Percentiles rank a stretch among this genome's conserved stretches.
Evolutionary conservation across 2,888 invertebrate species (phyloP).

Genomic region (Rhamnusium bicolor): DNA sequence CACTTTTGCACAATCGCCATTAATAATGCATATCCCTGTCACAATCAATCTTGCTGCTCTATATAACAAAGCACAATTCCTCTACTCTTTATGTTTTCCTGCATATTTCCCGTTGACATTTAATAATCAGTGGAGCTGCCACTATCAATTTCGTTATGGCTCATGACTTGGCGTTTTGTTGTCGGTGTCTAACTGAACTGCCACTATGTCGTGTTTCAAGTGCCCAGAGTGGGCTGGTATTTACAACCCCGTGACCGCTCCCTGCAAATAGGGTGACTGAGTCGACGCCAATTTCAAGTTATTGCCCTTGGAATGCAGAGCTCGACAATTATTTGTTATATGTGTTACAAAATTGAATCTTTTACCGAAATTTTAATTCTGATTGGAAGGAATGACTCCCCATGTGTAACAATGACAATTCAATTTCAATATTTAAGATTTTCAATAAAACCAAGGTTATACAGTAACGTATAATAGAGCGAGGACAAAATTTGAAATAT

Average conservation of each 20-base stretch:
- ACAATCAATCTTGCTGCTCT: slow-evolving; percentile 35
- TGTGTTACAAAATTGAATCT: background rate
- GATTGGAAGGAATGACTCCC: background rate
- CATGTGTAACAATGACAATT: no score
- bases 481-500: no score
- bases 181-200: slow-evolving; percentile 30
- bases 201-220: slow-evolving; percentile 33
- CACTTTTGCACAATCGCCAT: slow-evolving; percentile 23
- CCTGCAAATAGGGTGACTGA: slow-evolving; percentile 33
- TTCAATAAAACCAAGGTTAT: no score
- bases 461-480: no score
- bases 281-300: slow-evolving; percentile 36
- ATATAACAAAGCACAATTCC: slow-evolving; percentile 32
- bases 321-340: slow-evolving; percentile 21
- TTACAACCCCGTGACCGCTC: slow-evolving; percentile 24
- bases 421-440: no score
- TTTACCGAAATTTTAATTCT: background rate
- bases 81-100: slow-evolving; percentile 34
- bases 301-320: slow-evolving; percentile 29
- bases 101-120: slow-evolving; percentile 42
- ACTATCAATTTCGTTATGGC: slow-evolving; percentile 35
- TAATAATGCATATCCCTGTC: slow-evolving; percentile 37
- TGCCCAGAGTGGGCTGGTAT: slow-evolving; percentile 30
- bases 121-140: slow-evolving; percentile 38
- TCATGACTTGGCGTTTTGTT: slow-evolving; percentile 37